Evolutionary conservation across 2,888 invertebrate genomes (phyloP).

Genomic region (Brachyptera putata): DNA sequence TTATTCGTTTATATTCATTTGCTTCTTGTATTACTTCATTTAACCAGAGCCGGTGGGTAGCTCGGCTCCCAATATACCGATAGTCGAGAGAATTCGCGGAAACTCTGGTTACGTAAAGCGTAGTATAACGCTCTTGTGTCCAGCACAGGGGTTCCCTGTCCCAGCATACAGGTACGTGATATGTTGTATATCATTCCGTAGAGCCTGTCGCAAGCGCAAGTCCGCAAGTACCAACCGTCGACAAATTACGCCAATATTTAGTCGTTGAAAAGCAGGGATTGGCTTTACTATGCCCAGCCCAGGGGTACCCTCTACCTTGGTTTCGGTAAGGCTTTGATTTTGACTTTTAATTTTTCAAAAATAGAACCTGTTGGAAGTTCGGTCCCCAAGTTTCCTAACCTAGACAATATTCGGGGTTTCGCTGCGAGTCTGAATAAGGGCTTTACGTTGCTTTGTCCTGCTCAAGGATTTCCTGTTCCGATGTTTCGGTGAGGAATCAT

Average conservation of each 20-base stretch:
- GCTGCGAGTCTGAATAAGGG: constrained; percentile 50
- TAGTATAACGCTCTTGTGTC: constrained; percentile 47
- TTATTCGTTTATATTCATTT: neutral
- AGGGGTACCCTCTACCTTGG: constrained; percentile 60
- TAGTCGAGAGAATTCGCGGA: constrained; percentile 16
- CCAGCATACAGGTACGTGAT: constrained; percentile 47
- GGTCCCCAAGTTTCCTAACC: constrained; percentile 62
- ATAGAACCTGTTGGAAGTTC: constrained; percentile 66
- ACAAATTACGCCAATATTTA: constrained; percentile 39
- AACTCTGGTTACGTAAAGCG: constrained; percentile 37
- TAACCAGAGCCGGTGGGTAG: constrained; percentile 66
- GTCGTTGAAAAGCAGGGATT: constrained; percentile 43
- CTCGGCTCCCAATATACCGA: constrained; percentile 64
- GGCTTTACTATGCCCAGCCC: constrained; percentile 66
- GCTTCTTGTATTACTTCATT: constrained; percentile 1
- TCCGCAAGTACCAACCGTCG: constrained; percentile 52
- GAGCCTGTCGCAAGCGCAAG: constrained; percentile 58
- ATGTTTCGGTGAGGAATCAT: constrained; percentile 60
- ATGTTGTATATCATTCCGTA: constrained; percentile 35
- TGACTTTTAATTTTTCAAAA: constrained; percentile 36
- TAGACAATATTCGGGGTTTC: constrained; percentile 60
- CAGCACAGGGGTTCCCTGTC: constrained; percentile 51
- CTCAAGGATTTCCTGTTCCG: constrained; percentile 64
- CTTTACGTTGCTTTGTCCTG: constrained; percentile 60
- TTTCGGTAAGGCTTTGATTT: constrained; percentile 48